These are phyloP conservation scores for Octonoba sinensis DNA, from an alignment of 2,888 invertebrate genomes.

Conservation along the genomic window DNA sequence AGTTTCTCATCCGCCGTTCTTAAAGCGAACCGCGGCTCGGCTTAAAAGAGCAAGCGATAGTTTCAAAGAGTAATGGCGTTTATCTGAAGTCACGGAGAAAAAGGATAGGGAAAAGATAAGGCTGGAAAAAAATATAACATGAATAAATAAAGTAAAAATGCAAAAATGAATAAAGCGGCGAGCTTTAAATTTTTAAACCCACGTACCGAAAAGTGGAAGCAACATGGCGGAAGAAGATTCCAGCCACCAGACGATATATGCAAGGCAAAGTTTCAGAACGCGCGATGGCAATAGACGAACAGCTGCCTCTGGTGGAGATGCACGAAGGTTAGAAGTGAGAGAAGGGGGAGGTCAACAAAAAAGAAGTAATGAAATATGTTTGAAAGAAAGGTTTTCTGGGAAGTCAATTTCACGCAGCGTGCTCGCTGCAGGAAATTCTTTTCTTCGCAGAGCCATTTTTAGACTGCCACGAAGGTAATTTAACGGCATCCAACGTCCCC, in stretches of 20 bases:
- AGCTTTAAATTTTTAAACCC: constrained; percentile 50
- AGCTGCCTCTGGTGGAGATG: constrained; percentile 31
- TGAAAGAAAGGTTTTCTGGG: constrained; percentile 57
- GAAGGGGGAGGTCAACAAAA: constrained; percentile 24
- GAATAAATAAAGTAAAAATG: constrained; percentile 4
- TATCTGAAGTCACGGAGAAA: constrained; percentile 11
- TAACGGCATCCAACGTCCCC: constrained; percentile 35
- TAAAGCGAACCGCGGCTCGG: no score
- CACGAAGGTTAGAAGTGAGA: constrained; percentile 19
- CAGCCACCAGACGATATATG: constrained; percentile 37
- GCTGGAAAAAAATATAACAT: constrained; percentile 4
- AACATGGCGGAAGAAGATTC: constrained; percentile 50
- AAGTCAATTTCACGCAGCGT: constrained; percentile 63
- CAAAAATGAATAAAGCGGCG: constrained; percentile 24
- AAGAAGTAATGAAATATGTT: constrained; percentile 60
- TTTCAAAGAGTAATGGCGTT: constrained; percentile 2
- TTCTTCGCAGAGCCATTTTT: constrained; percentile 54
- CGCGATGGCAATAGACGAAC: constrained; percentile 47
- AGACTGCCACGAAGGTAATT: constrained; percentile 53
- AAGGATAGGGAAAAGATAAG: not conserved
- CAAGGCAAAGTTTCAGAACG: constrained; percentile 46
- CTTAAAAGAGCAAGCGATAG: not conserved
- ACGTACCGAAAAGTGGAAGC: constrained; percentile 34
- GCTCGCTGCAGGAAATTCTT: constrained; percentile 43
- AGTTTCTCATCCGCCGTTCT: no score